Conservation (phyloP, 92 coral and sea anemone genomes). For the Ricordea florida region DNA sequence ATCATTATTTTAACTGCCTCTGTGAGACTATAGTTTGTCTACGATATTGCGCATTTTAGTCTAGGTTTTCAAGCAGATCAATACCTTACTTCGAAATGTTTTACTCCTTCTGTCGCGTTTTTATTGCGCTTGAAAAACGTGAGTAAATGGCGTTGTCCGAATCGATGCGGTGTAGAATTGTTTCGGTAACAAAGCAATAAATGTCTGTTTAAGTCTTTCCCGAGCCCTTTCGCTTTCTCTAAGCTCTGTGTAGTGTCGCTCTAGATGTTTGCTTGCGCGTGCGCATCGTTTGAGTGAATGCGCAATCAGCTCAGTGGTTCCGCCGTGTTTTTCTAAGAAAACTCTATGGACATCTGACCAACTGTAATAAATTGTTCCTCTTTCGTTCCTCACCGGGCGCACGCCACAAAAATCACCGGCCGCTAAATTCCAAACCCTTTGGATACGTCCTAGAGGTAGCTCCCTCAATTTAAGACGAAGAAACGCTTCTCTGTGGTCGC, state of each 20-base stretch:
- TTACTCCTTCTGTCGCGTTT: too few species aligned
- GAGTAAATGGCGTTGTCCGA: too few species aligned
- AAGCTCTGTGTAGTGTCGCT: constrained; percentile 63
- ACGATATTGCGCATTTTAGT: too few species aligned
- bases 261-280: constrained; percentile 89
- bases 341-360: constrained; percentile 92
- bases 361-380: constrained; percentile 90
- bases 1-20: too few species aligned
- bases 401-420: constrained; percentile 59
- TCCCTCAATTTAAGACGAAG: constrained; percentile 86
- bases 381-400: constrained; percentile 72
- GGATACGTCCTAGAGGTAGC: constrained; percentile 83
- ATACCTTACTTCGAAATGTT: too few species aligned
- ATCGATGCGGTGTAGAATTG: constrained; percentile 7
- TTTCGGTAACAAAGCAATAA: constrained; percentile 10
- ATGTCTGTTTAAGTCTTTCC: background rate
- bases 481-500: constrained; percentile 83
- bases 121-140: too few species aligned
- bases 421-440: constrained; percentile 84
- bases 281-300: constrained; percentile 88
- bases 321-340: constrained; percentile 81
- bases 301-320: constrained; percentile 65
- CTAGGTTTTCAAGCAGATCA: too few species aligned
- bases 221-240: background rate
- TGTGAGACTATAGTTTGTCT: too few species aligned